Base-by-base conservation (phyloP, 2,888 invertebrate genomes). In the Aelia acuminata region DNA sequence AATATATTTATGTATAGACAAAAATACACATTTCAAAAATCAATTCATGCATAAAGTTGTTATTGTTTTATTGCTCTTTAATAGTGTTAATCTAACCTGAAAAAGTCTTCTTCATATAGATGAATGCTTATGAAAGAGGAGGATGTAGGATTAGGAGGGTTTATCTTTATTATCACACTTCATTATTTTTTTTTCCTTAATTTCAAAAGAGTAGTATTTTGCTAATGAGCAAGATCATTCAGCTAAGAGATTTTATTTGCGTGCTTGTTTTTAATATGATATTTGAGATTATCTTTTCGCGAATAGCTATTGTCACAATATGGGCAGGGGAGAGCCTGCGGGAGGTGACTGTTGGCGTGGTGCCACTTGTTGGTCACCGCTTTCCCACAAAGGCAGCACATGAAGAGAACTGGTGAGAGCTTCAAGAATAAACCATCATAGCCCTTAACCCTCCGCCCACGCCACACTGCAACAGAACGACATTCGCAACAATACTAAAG, bases 361-460 rank as follows among this genome's bases (percentile, higher is more conserved):
- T 95, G 95, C 94, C 95, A 95, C 91, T 95, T 93, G 92, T 95
- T 95, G 92, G 93, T 94, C 90, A 95, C 95, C 90, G 93, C 93
- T 93, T 95, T 95, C 90, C 95, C 95, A 92, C 95, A 95, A 90
- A 94, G 92, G 90, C 93, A 93, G 93, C 95, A 95, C 91, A 93
- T 93, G 92, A 89, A 90, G 89, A 89, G 90, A 53, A 89, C 49
- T 22, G 89, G 88, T 48, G 90, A 90, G 84, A 90, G 88, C 88
- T 88, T 87, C 63, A 89, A 88, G 89, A 90, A 90, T 88, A 90
- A 88, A 85, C 89, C 84, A 87, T 90, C 90, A 85, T 90, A 90
- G 87, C 89, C 89, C 43, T 87, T 84, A n/a, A 84, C 84, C 84
- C 88, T 88, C 39, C 86, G 86, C 86, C 86, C 86, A 53, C 49